A percentile compares a stretch with the other conserved stretches of the same genome.
Conservation (phyloP, 2,113 vertebrate species). For the Alethe castanea region DNA sequence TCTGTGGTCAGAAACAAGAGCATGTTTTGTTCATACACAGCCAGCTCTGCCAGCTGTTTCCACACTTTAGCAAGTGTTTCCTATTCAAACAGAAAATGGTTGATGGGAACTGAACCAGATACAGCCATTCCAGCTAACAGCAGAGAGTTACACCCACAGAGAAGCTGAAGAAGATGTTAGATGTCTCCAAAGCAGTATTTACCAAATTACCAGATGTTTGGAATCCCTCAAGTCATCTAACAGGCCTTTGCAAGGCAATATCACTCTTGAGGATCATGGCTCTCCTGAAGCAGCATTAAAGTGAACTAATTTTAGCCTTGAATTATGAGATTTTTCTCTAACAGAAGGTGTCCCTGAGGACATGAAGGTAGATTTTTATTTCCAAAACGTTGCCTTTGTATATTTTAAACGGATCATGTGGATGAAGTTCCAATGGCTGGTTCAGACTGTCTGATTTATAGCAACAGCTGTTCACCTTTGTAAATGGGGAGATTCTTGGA, state of each 20-base stretch:
- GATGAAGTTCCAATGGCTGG: conserved; percentile 17
- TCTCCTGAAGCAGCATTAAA: conserved; percentile 45
- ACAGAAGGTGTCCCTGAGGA: conserved; percentile 43
- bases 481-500: neutral
- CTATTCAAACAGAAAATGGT: conserved; percentile 6
- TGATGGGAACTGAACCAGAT: neutral
- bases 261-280: neutral
- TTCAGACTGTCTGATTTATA: conserved; percentile 45
- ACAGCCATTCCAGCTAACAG: neutral
- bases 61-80: conserved; percentile 25
- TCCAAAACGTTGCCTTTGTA: conserved; percentile 42
- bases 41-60: conserved; percentile 44
- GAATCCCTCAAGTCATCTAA: conserved; percentile 30
- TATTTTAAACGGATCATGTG: conserved; percentile 43
- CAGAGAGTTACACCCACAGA: neutral
- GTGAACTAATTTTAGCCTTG: conserved; percentile 58
- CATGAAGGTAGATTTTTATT: conserved; percentile 18
- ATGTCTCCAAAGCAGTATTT: conserved; percentile 15
- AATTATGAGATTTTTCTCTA: conserved; percentile 37
- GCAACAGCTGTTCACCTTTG: conserved; percentile 54
- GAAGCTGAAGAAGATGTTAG: conserved; percentile 24
- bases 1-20: conserved; percentile 39
- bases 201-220: conserved; percentile 45
- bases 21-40: neutral
- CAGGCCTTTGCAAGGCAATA: neutral